These are phyloP conservation scores for Lepidocyrtoides sp. DNA, from an alignment of 2,888 invertebrate species.

Conservation along the genomic window DNA sequence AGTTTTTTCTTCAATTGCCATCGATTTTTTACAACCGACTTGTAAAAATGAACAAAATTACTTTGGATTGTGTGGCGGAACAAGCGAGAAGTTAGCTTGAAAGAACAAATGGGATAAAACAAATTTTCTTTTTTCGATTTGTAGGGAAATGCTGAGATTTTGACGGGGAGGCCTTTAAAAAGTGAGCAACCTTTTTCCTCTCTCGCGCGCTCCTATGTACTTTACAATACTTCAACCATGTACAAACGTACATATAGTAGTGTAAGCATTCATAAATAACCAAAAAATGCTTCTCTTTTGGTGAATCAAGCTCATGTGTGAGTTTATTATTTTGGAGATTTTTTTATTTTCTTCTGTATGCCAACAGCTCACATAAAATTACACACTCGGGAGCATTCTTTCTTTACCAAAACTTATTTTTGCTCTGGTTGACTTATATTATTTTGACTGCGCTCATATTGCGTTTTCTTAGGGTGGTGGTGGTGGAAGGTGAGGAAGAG, in stretches of 20 bases:
- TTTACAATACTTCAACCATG: background rate
- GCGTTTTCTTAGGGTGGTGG: slow-evolving; percentile 21
- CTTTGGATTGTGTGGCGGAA: slow-evolving; percentile 15
- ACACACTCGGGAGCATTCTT: slow-evolving; percentile 77
- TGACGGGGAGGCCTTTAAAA: slow-evolving; percentile 39
- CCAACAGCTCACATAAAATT: slow-evolving; percentile 67
- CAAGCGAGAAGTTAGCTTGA: background rate
- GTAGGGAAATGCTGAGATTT: slow-evolving; percentile 69
- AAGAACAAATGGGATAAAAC: slow-evolving; percentile 59
- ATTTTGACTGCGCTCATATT: slow-evolving; percentile 47
- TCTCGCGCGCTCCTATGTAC: slow-evolving; percentile 3
- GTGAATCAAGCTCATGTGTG: background rate
- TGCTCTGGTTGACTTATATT: slow-evolving; percentile 68
- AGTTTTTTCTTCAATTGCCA: slow-evolving; percentile 26
- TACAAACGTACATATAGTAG: background rate
- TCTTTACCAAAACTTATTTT: slow-evolving; percentile 27
- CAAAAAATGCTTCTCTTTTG: slow-evolving; percentile 20
- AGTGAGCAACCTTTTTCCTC: too few relatives aligned
- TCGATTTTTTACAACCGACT: slow-evolving; percentile 68
- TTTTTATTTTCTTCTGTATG: slow-evolving; percentile 56
- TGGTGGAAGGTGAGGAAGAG: background rate
- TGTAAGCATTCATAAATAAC: slow-evolving; percentile 48
- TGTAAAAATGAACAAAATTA: slow-evolving; percentile 68
- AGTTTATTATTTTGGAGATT: slow-evolving; percentile 36
- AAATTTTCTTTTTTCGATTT: slow-evolving; percentile 71